Conservation (phyloP, 2,888 invertebrate genomes). For the Tetragonula carbonaria region DNA sequence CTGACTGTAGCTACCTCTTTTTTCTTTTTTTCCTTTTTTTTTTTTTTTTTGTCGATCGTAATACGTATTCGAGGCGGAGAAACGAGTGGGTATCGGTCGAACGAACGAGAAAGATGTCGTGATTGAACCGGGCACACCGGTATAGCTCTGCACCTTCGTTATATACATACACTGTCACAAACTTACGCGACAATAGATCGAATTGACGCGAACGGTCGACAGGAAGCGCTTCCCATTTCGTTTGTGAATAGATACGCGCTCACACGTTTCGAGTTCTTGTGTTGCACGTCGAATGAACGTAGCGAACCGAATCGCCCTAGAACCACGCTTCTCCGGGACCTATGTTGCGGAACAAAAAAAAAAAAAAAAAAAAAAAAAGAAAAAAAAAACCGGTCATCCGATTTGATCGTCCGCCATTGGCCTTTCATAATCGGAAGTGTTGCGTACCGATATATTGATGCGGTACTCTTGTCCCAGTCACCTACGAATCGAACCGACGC, state of each 20-base stretch:
- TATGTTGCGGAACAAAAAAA: constrained; percentile 57
- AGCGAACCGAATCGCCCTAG: constrained; percentile 74
- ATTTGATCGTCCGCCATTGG: constrained; percentile 54
- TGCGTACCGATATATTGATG: not conserved
- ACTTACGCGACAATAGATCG: constrained; percentile 74
- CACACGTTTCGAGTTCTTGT: constrained; percentile 56
- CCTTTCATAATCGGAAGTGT: constrained; percentile 42
- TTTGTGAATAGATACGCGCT: constrained; percentile 71
- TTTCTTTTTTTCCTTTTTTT: not conserved
- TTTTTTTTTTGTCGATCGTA: not conserved
- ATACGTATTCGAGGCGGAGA: not conserved
- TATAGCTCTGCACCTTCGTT: constrained; percentile 3
- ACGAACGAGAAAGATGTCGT: constrained; percentile 37
- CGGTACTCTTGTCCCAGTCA: not conserved
- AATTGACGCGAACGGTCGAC: constrained; percentile 73
- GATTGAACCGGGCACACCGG: constrained; percentile 22
- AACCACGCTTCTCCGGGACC: constrained; percentile 62
- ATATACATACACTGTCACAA: constrained; percentile 54
- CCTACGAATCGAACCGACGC: not conserved
- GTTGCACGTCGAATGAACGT: constrained; percentile 65
- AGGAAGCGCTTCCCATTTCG: constrained; percentile 79
- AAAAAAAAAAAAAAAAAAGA: constrained; percentile 9
- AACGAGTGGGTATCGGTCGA: constrained; percentile 19
- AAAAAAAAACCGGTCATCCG: constrained; percentile 21
- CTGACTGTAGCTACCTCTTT: not conserved